Conservation (phyloP, 2,113 vertebrate genomes). For the Antennarius striatus region DNA sequence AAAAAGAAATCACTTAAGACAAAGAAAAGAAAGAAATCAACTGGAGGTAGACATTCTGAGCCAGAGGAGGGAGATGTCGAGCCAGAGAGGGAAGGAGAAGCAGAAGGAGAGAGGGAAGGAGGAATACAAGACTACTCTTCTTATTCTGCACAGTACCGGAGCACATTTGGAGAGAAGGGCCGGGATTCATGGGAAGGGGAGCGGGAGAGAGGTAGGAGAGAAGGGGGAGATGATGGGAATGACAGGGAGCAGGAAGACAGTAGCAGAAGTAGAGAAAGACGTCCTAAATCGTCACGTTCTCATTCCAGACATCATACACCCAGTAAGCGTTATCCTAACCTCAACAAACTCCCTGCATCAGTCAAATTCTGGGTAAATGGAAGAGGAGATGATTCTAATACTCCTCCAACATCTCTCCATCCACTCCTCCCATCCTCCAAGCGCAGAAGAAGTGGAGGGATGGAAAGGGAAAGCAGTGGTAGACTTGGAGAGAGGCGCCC, state of each 20-base stretch:
- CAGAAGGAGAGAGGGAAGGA: slow-evolving; percentile 75
- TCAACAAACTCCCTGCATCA: slow-evolving; percentile 81
- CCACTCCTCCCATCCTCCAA: slow-evolving; percentile 76
- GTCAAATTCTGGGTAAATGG: slow-evolving; percentile 83
- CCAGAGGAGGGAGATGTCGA: slow-evolving; percentile 80
- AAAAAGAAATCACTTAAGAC: slow-evolving; percentile 81
- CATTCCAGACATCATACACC: slow-evolving; percentile 68
- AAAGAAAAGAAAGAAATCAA: slow-evolving; percentile 78
- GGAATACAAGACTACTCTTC: slow-evolving; percentile 78
- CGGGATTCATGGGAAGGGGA: slow-evolving; percentile 79
- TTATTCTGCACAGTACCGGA: slow-evolving; percentile 77
- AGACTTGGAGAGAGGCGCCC: slow-evolving; percentile 78
- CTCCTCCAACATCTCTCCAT: slow-evolving; percentile 75
- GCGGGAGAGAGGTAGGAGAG: slow-evolving; percentile 72
- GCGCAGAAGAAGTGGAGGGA: slow-evolving; percentile 73
- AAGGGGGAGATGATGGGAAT: slow-evolving; percentile 73
- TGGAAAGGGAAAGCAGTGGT: slow-evolving; percentile 69
- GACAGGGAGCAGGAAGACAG: slow-evolving; percentile 76
- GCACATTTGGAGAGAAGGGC: slow-evolving; percentile 76
- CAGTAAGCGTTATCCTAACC: slow-evolving; percentile 79
- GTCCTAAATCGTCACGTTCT: slow-evolving; percentile 68
- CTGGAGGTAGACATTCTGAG: slow-evolving; percentile 74
- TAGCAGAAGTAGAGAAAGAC: slow-evolving; percentile 71
- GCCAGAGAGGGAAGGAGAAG: slow-evolving; percentile 76
- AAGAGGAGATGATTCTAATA: slow-evolving; percentile 66